These are phyloP conservation scores for Melanotus villosus DNA, from an alignment of 2,888 invertebrate species.

Conservation along the genomic window DNA sequence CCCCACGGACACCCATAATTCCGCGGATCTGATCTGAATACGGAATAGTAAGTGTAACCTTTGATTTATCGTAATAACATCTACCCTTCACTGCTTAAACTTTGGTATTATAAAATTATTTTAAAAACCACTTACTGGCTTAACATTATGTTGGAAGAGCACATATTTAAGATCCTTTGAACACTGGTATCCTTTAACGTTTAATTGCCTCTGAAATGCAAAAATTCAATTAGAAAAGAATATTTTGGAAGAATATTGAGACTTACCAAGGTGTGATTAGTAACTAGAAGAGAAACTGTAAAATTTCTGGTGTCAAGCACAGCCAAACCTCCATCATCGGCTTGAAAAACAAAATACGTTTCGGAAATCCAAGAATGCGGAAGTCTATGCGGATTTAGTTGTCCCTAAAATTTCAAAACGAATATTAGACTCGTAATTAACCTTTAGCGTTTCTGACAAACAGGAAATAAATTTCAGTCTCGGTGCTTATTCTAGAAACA, in stretches of 20 bases:
- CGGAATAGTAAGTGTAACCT: slow-evolving; percentile 49
- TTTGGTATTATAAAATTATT: too few species aligned
- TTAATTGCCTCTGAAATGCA: slow-evolving; percentile 83
- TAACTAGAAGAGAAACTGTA: slow-evolving; percentile 83
- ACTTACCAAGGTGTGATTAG: slow-evolving; percentile 89
- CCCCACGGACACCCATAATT: slow-evolving; percentile 52
- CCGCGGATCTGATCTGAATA: slow-evolving; percentile 53
- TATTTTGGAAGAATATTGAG: too few species aligned
- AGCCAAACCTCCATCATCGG: slow-evolving; percentile 87
- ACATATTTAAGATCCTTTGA: slow-evolving; percentile 89
- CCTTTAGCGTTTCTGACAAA: slow-evolving; percentile 70
- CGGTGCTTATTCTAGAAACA: slow-evolving; percentile 6
- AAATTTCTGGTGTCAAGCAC: slow-evolving; percentile 84
- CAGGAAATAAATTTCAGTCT: slow-evolving; percentile 8
- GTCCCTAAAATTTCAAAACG: slow-evolving; percentile 57
- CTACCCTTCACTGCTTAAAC: slow-evolving; percentile 30
- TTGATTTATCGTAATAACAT: slow-evolving; percentile 56
- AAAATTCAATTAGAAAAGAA: not conserved
- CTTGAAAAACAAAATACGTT: slow-evolving; percentile 88
- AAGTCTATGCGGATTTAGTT: slow-evolving; percentile 69
- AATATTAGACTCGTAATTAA: slow-evolving; percentile 10
- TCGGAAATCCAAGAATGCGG: slow-evolving; percentile 87
- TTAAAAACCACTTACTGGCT: slow-evolving; percentile 78
- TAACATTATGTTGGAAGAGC: slow-evolving; percentile 90
- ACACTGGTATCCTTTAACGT: slow-evolving; percentile 89